These are phyloP conservation scores for Drosophila niveifrons DNA, from an alignment of 2,888 invertebrate species.

Conservation along the genomic window DNA sequence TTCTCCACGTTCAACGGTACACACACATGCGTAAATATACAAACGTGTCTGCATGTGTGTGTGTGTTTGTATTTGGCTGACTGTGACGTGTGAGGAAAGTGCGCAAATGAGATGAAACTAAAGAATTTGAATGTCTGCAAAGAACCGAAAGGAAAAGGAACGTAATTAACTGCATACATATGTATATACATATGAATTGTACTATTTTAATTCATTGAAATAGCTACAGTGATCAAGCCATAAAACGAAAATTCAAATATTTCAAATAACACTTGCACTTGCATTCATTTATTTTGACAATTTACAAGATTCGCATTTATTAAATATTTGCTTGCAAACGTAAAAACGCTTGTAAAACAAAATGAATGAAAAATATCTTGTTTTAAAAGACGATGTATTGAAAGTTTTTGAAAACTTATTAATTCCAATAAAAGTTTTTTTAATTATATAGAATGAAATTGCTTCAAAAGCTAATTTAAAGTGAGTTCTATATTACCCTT, in stretches of 20 bases:
- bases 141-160: slow-evolving; percentile 27
- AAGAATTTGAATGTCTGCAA: slow-evolving; percentile 20
- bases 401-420: too few relatives aligned
- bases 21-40: not conserved
- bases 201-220: not conserved
- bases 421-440: too few relatives aligned
- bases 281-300: too few relatives aligned
- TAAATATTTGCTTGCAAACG: too few relatives aligned
- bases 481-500: too few relatives aligned
- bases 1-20: slow-evolving; percentile 24
- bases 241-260: not conserved
- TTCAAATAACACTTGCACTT: not conserved
- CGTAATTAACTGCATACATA: slow-evolving; percentile 11
- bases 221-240: not conserved
- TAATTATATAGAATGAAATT: too few relatives aligned
- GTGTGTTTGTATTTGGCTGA: not conserved
- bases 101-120: slow-evolving; percentile 32
- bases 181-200: not conserved
- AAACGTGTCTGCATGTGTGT: not conserved
- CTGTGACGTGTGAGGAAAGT: slow-evolving; percentile 39
- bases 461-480: too few relatives aligned
- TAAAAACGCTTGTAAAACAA: too few relatives aligned
- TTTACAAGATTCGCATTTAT: too few relatives aligned
- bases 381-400: too few relatives aligned
- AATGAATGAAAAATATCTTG: too few relatives aligned